Evolutionary conservation across 2,113 vertebrate genomes (phyloP), one percentile per base, ranked within the genome.

Genomic region (Merops nubicus): DNA sequence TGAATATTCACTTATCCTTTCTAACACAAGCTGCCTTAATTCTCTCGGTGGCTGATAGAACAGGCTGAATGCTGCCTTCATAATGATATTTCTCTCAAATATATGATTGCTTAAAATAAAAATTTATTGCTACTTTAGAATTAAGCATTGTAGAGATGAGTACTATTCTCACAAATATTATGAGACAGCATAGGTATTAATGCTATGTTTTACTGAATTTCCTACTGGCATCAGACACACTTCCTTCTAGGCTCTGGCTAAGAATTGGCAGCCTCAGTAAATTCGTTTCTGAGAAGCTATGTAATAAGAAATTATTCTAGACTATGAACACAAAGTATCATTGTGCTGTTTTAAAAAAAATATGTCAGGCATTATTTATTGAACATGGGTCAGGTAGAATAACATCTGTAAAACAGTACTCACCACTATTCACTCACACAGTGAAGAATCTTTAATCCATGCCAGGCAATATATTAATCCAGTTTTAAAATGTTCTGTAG

Each of bases 171-270:
- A 4, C 11, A 94, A 89, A 70, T 33, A 31, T 88, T 93, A 93
- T 43, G 5, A 2, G 19, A 54, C 23, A 76, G n/a, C 42, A 96
- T 13, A 75, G 19, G 84, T 56, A 93, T 16, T 92, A 68, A 57
- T 92, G 86, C 63, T 86, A 60, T 15, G 63, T 75, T 63, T 95
- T 75, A 92, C 25, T 74, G 60, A 64, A 83, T 91, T 93, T 93
- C 45, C 11, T 72, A 87, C 31, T 88, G 76, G 65, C 19, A 91
- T 69, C 47, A 85, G 25, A 88, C 15, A 91, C 31, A 83, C 91
- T 78, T 89, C 56, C 73, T 88, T 92, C 36, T 13, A 86, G 31
- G 25, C 57, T 89, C 17, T 85, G 62, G 21, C 13, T 68, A 82
- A 90, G 75, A 95, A 73, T 20, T 78, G 43, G n/a, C 45, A 97